These are phyloP conservation scores for Branchipolynoe longqiensis DNA, from an alignment of 2,888 invertebrate genomes.

Conservation along the genomic window DNA sequence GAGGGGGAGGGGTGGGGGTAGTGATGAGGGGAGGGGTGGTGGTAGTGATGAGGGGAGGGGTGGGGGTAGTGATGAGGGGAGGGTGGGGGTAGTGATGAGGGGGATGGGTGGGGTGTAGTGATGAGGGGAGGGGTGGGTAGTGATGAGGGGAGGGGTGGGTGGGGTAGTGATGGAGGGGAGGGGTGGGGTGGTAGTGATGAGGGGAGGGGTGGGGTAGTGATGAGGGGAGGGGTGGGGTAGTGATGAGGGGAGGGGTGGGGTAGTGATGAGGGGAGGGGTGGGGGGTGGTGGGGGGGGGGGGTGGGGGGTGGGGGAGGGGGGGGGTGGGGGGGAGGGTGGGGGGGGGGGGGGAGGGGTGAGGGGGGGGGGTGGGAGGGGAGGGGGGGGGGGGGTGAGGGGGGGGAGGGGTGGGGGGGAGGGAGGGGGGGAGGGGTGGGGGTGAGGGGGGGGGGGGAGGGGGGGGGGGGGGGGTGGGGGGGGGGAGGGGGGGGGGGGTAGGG, in stretches of 20 bases:
- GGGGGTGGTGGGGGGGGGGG: neutral
- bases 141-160: no score
- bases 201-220: neutral
- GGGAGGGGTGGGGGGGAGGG: no score
- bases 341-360: neutral
- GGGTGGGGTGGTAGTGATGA: no score
- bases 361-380: no score
- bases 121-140: neutral
- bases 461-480: neutral
- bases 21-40: neutral
- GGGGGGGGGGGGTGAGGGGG: no score
- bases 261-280: neutral
- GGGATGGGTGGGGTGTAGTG: neutral
- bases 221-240: neutral
- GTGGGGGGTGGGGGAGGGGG: neutral
- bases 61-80: neutral
- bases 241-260: neutral
- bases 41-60: neutral
- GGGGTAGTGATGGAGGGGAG: no score
- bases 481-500: neutral
- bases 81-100: neutral
- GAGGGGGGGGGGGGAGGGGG: neutral
- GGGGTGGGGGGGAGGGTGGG: neutral
- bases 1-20: neutral
- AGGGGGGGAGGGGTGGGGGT: neutral